Conservation (phyloP, 1,140 invertebrate species). For the Euura saliciscinereae region DNA sequence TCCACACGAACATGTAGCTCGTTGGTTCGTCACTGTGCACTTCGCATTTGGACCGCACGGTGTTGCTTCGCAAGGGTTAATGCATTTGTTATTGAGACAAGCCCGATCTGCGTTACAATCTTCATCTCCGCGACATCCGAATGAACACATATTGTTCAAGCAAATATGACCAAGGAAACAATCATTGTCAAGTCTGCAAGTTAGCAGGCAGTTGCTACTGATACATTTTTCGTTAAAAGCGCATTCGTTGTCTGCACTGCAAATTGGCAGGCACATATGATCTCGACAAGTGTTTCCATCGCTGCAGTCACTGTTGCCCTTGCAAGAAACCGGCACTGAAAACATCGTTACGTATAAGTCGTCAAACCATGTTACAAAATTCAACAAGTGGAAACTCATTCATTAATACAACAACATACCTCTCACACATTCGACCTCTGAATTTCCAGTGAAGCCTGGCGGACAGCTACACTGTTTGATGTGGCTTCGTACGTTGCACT, state of each 20-base stretch:
- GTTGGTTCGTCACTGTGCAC: slow-evolving; percentile 81
- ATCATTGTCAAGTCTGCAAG: slow-evolving; percentile 87
- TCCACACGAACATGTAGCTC: slow-evolving; percentile 81
- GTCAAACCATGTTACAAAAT: slow-evolving; percentile 15
- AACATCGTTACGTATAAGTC: slow-evolving; percentile 32
- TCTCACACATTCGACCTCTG: slow-evolving; percentile 83
- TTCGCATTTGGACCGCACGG: slow-evolving; percentile 85
- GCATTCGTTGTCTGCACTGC: slow-evolving; percentile 80
- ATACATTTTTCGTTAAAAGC: slow-evolving; percentile 91
- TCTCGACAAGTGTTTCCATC: slow-evolving; percentile 74
- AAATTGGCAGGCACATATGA: slow-evolving; percentile 78
- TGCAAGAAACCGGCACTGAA: slow-evolving; percentile 79
- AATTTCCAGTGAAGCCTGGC: slow-evolving; percentile 84
- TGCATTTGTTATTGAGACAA: slow-evolving; percentile 79
- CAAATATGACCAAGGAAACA: slow-evolving; percentile 92
- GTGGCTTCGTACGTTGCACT: slow-evolving; percentile 78
- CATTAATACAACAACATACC: slow-evolving; percentile 62
- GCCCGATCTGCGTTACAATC: slow-evolving; percentile 85
- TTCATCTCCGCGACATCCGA: slow-evolving; percentile 84
- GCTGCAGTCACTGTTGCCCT: slow-evolving; percentile 71
- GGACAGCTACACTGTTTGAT: slow-evolving; percentile 83
- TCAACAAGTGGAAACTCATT: neutral
- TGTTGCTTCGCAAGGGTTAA: slow-evolving; percentile 76
- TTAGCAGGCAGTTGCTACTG: slow-evolving; percentile 79
- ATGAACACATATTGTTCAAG: slow-evolving; percentile 80